Evolutionary conservation across 1,140 invertebrate genomes (phyloP).

Genomic region (Musca domestica): DNA sequence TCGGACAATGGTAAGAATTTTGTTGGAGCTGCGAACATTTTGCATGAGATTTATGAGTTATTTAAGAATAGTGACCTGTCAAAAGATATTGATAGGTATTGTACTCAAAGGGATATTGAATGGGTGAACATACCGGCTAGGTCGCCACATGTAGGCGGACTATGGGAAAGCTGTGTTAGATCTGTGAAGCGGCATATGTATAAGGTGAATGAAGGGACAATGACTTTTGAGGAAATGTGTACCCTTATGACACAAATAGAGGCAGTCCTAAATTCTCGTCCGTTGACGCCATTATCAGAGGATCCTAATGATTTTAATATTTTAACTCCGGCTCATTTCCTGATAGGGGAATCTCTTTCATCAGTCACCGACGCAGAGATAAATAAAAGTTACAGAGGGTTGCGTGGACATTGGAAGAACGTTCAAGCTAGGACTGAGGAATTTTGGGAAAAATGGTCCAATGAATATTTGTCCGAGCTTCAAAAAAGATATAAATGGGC

Average conservation of each 20-base stretch:
- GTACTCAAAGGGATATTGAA: background rate
- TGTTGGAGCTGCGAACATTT: slow-evolving; percentile 30
- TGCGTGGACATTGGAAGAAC: too few relatives aligned
- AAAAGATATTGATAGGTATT: background rate
- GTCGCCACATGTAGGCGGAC: background rate
- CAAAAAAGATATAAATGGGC: background rate
- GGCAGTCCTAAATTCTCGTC: background rate
- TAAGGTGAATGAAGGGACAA: background rate
- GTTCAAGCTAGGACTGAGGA: too few relatives aligned
- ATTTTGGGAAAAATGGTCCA: slow-evolving; percentile 5
- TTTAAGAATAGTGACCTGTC: background rate
- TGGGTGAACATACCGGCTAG: slow-evolving; percentile 1
- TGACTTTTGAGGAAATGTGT: background rate
- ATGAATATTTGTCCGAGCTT: background rate
- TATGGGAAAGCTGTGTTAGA: slow-evolving; percentile 16
- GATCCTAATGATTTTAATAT: background rate
- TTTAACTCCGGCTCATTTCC: too few relatives aligned
- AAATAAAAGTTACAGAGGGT: background rate
- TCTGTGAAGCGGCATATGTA: slow-evolving; percentile 7
- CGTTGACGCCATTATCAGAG: background rate
- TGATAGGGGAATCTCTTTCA: background rate
- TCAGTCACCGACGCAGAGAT: background rate
- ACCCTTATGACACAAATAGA: background rate
- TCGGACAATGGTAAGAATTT: slow-evolving; percentile 50
- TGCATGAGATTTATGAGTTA: slow-evolving; percentile 12